Conservation (phyloP, 2,888 invertebrate genomes). For the Oligia strigilis region DNA sequence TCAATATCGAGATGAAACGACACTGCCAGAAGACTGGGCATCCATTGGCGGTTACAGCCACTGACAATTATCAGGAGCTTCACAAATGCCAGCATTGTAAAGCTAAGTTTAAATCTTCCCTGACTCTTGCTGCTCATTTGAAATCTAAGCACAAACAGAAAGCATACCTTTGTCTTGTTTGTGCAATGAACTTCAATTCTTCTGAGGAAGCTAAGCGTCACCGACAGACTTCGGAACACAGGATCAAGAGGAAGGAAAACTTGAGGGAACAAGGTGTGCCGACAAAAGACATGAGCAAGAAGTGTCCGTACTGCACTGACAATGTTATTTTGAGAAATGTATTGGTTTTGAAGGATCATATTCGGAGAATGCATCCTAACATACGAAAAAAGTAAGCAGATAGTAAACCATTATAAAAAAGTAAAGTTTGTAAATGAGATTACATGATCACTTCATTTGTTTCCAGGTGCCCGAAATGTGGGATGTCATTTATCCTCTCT, state of each 20-base stretch:
- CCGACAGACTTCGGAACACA: constrained; percentile 92
- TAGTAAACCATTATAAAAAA: background rate
- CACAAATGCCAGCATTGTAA: constrained; percentile 92
- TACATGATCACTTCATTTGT: constrained; percentile 63
- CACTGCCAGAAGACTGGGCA: constrained; percentile 91
- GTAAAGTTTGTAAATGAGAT: background rate
- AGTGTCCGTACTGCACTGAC: constrained; percentile 91
- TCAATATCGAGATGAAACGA: constrained; percentile 93
- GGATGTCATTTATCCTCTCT: constrained; percentile 92
- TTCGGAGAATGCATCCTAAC: constrained; percentile 91
- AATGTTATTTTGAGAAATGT: constrained; percentile 87
- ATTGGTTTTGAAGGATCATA: constrained; percentile 91
- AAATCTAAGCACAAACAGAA: constrained; percentile 91
- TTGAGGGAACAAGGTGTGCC: constrained; percentile 80
- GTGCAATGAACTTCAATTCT: constrained; percentile 91
- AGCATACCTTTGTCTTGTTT: constrained; percentile 93
- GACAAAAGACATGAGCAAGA: constrained; percentile 84
- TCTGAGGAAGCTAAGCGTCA: constrained; percentile 92
- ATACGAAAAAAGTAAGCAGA: constrained; percentile 91
- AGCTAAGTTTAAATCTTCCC: constrained; percentile 90
- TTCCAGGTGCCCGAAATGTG: constrained; percentile 93
- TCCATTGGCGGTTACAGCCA: constrained; percentile 87
- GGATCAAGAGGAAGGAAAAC: constrained; percentile 89
- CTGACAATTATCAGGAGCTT: constrained; percentile 92
- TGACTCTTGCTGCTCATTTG: constrained; percentile 93